Percentiles rank a stretch among this genome's conserved stretches.
These are phyloP conservation scores for Caenorhabditis becei DNA, from an alignment of 2,888 invertebrate species.

Conservation along the genomic window DNA sequence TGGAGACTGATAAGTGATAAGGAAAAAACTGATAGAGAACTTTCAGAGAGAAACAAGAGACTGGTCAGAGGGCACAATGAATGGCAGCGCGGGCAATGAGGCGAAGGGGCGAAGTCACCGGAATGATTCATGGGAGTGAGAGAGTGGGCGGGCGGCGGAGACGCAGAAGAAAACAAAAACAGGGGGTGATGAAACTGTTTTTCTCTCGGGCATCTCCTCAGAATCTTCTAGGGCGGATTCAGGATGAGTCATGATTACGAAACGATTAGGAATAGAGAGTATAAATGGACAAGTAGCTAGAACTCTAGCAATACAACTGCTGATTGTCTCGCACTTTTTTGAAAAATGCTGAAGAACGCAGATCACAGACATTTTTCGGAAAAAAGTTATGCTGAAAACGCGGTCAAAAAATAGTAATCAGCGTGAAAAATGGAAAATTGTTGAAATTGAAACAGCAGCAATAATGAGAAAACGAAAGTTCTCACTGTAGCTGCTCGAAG, in stretches of 20 bases:
- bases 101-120: neutral
- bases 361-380: too few species aligned
- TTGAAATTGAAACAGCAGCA: too few species aligned
- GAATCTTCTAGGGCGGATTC: neutral
- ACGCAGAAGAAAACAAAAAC: constrained; percentile 9
- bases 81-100: neutral
- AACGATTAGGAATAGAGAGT: neutral
- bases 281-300: too few species aligned
- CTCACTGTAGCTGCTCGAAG: too few species aligned
- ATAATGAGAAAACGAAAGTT: too few species aligned
- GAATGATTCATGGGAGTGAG: constrained; percentile 11
- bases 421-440: too few species aligned
- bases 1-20: neutral
- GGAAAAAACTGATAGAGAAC: neutral
- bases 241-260: neutral
- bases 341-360: too few species aligned
- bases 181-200: neutral
- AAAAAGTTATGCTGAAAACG: too few species aligned
- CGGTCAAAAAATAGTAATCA: too few species aligned
- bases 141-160: neutral
- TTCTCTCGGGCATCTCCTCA: neutral
- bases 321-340: too few species aligned
- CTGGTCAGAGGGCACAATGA: neutral
- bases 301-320: too few species aligned
- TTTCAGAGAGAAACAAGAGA: neutral